These are phyloP conservation scores for Astur gentilis DNA, from an alignment of 2,113 vertebrate genomes.

Conservation along the genomic window DNA sequence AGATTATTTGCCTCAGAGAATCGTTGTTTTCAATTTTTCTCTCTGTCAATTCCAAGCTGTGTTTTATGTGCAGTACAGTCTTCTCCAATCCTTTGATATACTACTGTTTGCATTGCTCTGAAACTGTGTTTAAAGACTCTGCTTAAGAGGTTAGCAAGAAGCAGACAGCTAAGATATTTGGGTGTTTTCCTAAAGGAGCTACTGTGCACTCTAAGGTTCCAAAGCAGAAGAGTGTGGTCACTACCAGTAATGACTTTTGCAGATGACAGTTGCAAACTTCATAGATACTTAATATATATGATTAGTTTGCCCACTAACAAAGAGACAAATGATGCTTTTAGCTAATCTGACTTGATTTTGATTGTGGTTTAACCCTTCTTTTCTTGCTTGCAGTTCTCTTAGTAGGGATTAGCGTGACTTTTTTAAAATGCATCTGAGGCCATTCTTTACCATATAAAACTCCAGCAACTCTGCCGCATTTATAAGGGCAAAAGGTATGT, in stretches of 20 bases:
- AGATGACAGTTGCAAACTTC: not conserved
- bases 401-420: not conserved
- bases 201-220: not conserved
- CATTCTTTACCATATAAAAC: not conserved
- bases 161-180: not conserved
- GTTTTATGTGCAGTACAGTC: not conserved
- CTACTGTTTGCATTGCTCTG: not conserved
- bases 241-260: not conserved
- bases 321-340: rapidly evolving
- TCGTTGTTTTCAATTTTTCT: slow-evolving; percentile 23
- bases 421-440: not conserved
- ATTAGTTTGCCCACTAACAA: not conserved
- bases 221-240: not conserved
- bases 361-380: not conserved
- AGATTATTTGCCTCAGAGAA: slow-evolving; percentile 55
- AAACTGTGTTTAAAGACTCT: slow-evolving; percentile 2
- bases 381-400: not conserved
- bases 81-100: slow-evolving; percentile 3
- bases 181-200: not conserved
- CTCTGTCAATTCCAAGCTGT: slow-evolving; percentile 47
- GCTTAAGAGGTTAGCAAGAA: not conserved
- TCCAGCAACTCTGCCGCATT: not conserved
- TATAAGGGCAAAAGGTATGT: not conserved
- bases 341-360: not conserved
- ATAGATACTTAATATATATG: not conserved